Base-by-base conservation (phyloP, 1,140 invertebrate species). In the Drosophila nigromelanica region DNA sequence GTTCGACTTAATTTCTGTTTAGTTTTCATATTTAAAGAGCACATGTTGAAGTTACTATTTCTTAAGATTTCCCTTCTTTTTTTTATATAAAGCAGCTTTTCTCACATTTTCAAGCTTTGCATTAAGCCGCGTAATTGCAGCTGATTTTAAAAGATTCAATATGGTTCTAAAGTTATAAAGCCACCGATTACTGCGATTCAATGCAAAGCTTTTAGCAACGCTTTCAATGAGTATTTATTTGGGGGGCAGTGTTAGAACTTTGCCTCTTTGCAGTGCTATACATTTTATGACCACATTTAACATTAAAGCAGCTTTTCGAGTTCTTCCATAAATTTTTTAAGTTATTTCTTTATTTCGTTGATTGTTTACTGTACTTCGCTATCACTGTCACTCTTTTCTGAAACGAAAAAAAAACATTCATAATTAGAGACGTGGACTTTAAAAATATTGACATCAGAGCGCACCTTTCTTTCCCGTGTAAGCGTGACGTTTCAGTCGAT, bases 381-480 rank as follows among this genome's bases (percentile, higher is more conserved):
- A 93, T 97, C 96, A 93, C 96, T 97, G 94, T 97, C 96, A 93
- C 96, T 97, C 94, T 97, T 97, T 94, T 97, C 96, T 97, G 94
- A 66, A 95, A n/a, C n/a, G n/a, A n/a, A 92, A 89, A 75, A 81
- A 24, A 6, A n/a, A 54, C 50, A 18, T 18, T 18, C 18, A 18
- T 18, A 18, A 18, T 43, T 63, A 11, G 4, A 11, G 4, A 12
- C 24, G 24, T 30, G 0, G 7, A 33, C 5, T 18, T 18, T 18
- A 18, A 18, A 18, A 1, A 18, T 39, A 30, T 51, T 48, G 0
- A 11, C 0, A n/a, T 33, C 6, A 5, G 12, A 7, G 47, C 63
- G 92, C 93, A 97, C 97, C 97, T 97, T 98, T 98, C 93, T 98
- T 98, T 92, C 97, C 97, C 62, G 97, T 96, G 92, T 98, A 98